Percentiles rank a stretch among this genome's conserved stretches.
Evolutionary conservation across 1,140 invertebrate genomes (phyloP).

Genomic region (Cardiocondyla obscurior): DNA sequence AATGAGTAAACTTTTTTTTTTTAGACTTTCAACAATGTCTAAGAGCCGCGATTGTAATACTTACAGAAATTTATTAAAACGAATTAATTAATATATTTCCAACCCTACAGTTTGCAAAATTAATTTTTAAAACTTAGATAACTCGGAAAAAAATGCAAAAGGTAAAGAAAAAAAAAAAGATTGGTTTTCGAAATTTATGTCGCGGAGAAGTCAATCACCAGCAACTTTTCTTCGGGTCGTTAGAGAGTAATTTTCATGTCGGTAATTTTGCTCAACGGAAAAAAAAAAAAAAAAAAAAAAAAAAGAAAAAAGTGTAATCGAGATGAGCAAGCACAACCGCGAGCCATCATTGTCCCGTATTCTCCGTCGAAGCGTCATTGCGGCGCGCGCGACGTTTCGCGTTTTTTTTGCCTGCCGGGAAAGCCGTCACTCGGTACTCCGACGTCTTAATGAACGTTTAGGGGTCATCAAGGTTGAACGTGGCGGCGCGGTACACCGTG

Average conservation of each 20-base stretch:
- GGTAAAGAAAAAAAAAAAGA: background rate
- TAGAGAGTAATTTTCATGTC: background rate
- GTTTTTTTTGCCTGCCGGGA: background rate
- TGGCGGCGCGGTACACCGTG: constrained; percentile 31
- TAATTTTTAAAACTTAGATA: background rate
- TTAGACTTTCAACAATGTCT: background rate
- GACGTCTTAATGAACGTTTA: constrained; percentile 65
- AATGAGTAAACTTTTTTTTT: constrained; percentile 11
- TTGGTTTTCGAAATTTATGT: background rate
- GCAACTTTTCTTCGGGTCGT: background rate
- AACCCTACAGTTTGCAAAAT: background rate
- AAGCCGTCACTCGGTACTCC: constrained; percentile 31
- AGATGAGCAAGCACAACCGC: constrained; percentile 34
- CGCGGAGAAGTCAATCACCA: background rate
- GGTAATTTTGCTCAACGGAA: background rate
- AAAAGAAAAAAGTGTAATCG: constrained; percentile 23
- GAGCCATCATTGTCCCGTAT: background rate
- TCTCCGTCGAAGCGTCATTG: background rate
- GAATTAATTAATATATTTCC: background rate
- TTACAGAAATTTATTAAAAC: background rate
- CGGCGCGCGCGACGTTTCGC: background rate
- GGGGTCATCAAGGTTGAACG: constrained; percentile 80
- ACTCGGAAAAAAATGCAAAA: background rate
- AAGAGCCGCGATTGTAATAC: background rate
- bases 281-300: too few species aligned